A percentile compares a stretch with the other conserved stretches of the same genome.
Evolutionary conservation across 2,797 vertebrate species (phyloP).

Genomic region (Setipinna tenuifilis): DNA sequence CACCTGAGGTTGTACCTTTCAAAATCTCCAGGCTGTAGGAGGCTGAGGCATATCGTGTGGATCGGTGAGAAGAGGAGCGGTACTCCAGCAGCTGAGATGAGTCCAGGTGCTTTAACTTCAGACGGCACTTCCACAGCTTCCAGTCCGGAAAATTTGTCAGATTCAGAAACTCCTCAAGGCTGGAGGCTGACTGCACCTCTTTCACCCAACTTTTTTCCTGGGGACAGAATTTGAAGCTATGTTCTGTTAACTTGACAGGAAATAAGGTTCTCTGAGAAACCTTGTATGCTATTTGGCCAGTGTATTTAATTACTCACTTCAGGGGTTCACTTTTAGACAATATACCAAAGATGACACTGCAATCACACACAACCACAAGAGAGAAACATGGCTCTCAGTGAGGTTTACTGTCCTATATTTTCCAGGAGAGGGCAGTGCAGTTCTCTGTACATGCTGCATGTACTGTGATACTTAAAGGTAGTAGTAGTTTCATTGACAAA

Average conservation of each 20-base stretch:
- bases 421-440: slow-evolving; percentile 45
- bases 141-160: slow-evolving; percentile 91
- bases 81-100: slow-evolving; percentile 45
- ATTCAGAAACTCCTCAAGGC: slow-evolving; percentile 88
- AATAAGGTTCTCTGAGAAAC: too few species aligned
- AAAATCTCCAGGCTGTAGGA: slow-evolving; percentile 91
- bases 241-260: too few species aligned
- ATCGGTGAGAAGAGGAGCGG: slow-evolving; percentile 82
- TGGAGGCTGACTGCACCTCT: slow-evolving; percentile 86
- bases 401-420: background rate
- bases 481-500: background rate
- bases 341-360: background rate
- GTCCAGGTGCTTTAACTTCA: slow-evolving; percentile 82
- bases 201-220: slow-evolving; percentile 77
- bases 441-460: background rate
- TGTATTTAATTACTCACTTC: too few species aligned
- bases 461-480: background rate
- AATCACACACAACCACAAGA: background rate
- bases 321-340: too few species aligned
- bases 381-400: background rate
- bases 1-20: slow-evolving; percentile 73
- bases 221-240: background rate
- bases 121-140: slow-evolving; percentile 92
- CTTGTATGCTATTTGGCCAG: too few species aligned
- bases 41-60: slow-evolving; percentile 90